Percentiles rank a stretch among this genome's conserved stretches.
Evolutionary conservation across 2,113 vertebrate species (phyloP).

Genomic region (Neomonachus schauinslandi): DNA sequence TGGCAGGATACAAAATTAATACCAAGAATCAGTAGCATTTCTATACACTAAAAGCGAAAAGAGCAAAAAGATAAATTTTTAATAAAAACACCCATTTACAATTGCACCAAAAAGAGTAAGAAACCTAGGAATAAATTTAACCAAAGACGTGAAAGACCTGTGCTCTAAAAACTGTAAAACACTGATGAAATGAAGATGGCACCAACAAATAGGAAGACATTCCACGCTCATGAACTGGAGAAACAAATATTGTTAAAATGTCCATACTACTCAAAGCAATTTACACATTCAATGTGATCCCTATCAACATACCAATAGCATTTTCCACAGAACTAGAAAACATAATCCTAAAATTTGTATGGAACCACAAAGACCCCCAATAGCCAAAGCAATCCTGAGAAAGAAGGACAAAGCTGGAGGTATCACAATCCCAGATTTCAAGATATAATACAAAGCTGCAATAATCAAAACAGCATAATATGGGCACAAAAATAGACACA

Average conservation of each 20-base stretch:
- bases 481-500: no score
- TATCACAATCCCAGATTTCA: no score
- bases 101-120: not conserved
- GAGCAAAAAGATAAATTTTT: not conserved
- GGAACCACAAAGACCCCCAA: no score
- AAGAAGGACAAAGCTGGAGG: no score
- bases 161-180: not conserved
- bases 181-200: not conserved
- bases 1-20: not conserved
- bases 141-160: not conserved
- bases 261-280: not conserved
- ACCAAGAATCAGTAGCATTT: not conserved
- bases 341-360: no score
- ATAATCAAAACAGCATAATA: no score
- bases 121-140: not conserved
- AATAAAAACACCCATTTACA: not conserved
- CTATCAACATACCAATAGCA: no score
- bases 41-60: not conserved
- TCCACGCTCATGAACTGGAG: not conserved
- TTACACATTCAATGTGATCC: no score
- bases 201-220: not conserved
- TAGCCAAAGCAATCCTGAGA: no score
- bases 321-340: no score
- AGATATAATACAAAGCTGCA: no score
- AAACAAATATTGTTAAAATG: not conserved